Base-by-base conservation (phyloP, 2,113 vertebrate genomes). In the Eublepharis macularius region DNA sequence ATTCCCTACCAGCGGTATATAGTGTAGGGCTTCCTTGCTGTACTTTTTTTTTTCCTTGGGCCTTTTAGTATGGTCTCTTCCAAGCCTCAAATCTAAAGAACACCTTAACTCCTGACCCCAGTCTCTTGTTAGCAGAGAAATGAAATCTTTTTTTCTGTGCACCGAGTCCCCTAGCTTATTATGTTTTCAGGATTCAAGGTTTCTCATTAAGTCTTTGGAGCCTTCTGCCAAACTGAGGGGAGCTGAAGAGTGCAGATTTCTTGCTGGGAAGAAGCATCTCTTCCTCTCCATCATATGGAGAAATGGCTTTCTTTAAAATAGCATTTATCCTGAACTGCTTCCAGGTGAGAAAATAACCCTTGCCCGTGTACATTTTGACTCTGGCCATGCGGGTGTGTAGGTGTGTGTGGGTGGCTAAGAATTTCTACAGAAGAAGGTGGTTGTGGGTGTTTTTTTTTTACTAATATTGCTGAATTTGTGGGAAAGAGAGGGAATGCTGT, bases 71-170 rank as follows among this genome's bases (percentile, higher is more conserved):
- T 84, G 87, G 87, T 92, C 94, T 96, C 94, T 73, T 72, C 76
- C 41, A 16, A 72, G 76, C 83, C 43, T 95, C 91, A 92, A 92
- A 92, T 95, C 92, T 90, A 90, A 94, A 94, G 94, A 91, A 93
- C 91, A 90, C 91, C 89, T 88, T 90, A 0, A 90, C 95, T 88
- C 82, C 36, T 95, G 95, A 95, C 96, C 95, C 93, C 86, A 82
- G 94, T 94, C 93, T 95, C 95, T 95, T 92, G 94, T 96, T 94
- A 95, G 94, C 75, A 92, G 94, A 95, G 88, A 94, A 96, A 96
- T 92, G 89, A 93, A 95, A 95, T 95, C 92, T 96, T 94, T 95
- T 94, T 94, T 5, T 79, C 8, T 29, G 39, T 89, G 93, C 93
- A 91, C 94, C 26, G 85, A 91, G 90, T 94, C 92, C 88, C 93